Percentiles rank a stretch among this genome's conserved stretches.
phyloP scores from a whole-genome alignment of 2,113 vertebrate species.

The Phycodurus eques region DNA sequence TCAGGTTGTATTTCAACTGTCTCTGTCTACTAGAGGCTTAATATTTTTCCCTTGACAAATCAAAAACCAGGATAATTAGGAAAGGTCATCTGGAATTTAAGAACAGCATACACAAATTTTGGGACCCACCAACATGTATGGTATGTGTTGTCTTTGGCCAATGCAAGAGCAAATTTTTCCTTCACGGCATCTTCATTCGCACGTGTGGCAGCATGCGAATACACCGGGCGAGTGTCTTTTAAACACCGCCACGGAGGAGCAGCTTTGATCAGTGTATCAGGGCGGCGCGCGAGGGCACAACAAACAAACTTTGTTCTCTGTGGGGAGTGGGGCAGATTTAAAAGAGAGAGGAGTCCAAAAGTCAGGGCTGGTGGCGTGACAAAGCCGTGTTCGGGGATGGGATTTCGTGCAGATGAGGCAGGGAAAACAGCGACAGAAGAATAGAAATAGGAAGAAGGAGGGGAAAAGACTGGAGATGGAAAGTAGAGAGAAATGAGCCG shows the following conservation, averaged over 20 bases:
- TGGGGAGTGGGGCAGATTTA: constrained; percentile 8
- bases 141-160: background rate
- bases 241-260: constrained; percentile 44
- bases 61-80: too few species aligned
- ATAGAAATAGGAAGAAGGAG: constrained; percentile 1
- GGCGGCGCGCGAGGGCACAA: constrained; percentile 35
- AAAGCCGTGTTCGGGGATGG: constrained; percentile 22
- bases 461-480: background rate
- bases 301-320: constrained; percentile 62
- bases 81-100: too few species aligned
- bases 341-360: constrained; percentile 39
- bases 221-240: constrained; percentile 40
- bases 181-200: background rate
- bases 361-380: constrained; percentile 28
- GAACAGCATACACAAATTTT: too few species aligned
- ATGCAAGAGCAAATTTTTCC: background rate
- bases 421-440: constrained; percentile 9
- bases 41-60: too few species aligned
- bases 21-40: too few species aligned
- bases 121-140: background rate
- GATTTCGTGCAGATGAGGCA: constrained; percentile 31
- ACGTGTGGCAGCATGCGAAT: constrained; percentile 2
- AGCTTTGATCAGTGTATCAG: constrained; percentile 55
- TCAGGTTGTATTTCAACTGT: too few species aligned
- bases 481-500: background rate